Percentiles rank a stretch among this genome's conserved stretches.
phyloP scores from a whole-genome alignment of 2,888 invertebrate species.

The Mesoligia furuncula region DNA sequence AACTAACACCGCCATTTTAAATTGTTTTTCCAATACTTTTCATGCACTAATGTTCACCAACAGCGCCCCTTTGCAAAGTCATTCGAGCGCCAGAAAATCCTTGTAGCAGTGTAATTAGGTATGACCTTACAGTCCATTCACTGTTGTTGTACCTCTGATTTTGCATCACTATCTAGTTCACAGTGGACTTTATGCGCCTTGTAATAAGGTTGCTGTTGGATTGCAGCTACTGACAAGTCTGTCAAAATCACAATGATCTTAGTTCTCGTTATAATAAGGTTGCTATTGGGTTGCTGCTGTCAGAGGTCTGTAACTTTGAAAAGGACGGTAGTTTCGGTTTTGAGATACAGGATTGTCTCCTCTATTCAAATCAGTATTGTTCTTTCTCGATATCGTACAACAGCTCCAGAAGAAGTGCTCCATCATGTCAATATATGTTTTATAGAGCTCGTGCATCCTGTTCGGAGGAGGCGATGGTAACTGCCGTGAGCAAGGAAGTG shows the following conservation, averaged over 20 bases:
- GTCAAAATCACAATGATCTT: neutral
- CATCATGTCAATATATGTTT: slow-evolving; percentile 62
- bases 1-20: neutral
- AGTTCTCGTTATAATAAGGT: neutral
- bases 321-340: neutral
- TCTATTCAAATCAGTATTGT: neutral
- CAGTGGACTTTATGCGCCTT: neutral
- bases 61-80: neutral
- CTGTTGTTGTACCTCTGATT: neutral
- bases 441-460: slow-evolving; percentile 61
- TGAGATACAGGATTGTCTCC: neutral
- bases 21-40: neutral
- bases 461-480: slow-evolving; percentile 40
- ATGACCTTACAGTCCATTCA: neutral
- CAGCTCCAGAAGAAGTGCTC: slow-evolving; percentile 46
- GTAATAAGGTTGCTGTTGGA: neutral
- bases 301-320: neutral
- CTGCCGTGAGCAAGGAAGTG: slow-evolving; percentile 42
- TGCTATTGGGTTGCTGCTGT: neutral
- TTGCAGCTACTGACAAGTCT: no score
- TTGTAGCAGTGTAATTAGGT: neutral
- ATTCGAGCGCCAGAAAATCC: neutral
- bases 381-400: neutral
- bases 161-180: neutral
- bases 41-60: neutral